These are phyloP conservation scores for Trichonephila clavata DNA, from an alignment of 1,140 invertebrate genomes.

Conservation along the genomic window DNA sequence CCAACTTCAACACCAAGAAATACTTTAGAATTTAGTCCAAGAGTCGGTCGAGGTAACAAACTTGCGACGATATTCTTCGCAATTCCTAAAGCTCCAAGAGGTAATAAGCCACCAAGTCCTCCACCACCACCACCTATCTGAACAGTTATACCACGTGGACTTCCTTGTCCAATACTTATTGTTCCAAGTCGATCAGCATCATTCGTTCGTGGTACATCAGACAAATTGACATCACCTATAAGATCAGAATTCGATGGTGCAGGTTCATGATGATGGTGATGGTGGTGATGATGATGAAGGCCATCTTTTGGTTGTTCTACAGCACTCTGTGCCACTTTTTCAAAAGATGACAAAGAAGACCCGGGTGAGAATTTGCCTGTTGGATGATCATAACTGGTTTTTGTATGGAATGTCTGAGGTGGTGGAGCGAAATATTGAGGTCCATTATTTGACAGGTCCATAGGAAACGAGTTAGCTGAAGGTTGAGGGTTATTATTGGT, in stretches of 20 bases:
- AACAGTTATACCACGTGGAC: slow-evolving; percentile 57
- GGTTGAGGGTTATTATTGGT: neutral
- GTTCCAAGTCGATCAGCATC: slow-evolving; percentile 66
- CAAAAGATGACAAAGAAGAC: neutral
- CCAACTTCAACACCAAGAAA: slow-evolving; percentile 71
- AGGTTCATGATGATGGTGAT: slow-evolving; percentile 66
- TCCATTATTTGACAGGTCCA: neutral
- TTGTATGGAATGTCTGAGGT: slow-evolving; percentile 73
- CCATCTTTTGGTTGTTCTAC: slow-evolving; percentile 37
- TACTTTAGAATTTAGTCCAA: slow-evolving; percentile 68
- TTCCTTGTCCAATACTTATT: slow-evolving; percentile 51
- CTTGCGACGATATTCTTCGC: slow-evolving; percentile 36
- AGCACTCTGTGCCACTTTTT: slow-evolving; percentile 48
- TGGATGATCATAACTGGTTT: slow-evolving; percentile 52
- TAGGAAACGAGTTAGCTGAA: neutral
- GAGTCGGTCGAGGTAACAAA: slow-evolving; percentile 43
- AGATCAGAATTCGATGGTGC: neutral
- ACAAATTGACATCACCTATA: slow-evolving; percentile 57
- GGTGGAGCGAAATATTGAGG: slow-evolving; percentile 72
- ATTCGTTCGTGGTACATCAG: slow-evolving; percentile 44
- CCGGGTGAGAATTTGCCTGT: neutral
- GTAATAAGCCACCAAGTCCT: slow-evolving; percentile 25
- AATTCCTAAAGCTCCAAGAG: slow-evolving; percentile 59
- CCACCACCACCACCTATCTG: slow-evolving; percentile 63
- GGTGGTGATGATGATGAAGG: slow-evolving; percentile 60